phyloP scores from a whole-genome alignment of 2,888 invertebrate genomes.

The Eupithecia subfuscata region DNA sequence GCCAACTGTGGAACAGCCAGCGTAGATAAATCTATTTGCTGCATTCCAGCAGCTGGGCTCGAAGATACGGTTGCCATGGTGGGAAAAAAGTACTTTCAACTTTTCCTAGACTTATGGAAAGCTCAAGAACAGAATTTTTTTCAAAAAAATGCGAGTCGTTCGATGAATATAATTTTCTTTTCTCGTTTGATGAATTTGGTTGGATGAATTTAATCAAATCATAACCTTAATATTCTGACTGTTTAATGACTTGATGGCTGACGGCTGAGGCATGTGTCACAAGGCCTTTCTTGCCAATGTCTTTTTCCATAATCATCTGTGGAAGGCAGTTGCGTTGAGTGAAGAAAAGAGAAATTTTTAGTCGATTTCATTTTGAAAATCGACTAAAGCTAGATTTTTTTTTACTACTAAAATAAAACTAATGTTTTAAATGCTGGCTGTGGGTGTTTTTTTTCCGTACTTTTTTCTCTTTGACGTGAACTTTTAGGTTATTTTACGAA shows the following conservation, averaged over 20 bases:
- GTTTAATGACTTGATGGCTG: neutral
- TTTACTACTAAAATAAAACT: no score
- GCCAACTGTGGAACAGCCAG: conserved; percentile 92
- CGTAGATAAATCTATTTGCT: conserved; percentile 92
- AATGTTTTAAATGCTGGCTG: no score
- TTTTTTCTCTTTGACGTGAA: neutral
- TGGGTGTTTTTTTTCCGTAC: no score
- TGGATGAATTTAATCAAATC: no score
- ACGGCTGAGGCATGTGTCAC: neutral
- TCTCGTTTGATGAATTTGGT: no score
- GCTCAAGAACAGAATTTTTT: neutral
- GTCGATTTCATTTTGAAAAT: neutral
- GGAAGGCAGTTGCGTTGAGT: no score
- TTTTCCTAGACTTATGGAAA: neutral
- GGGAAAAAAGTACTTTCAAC: conserved; percentile 32
- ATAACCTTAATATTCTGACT: conserved; percentile 4
- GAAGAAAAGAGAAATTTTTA: no score
- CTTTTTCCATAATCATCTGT: neutral
- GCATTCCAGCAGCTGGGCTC: conserved; percentile 86
- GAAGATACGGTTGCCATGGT: conserved; percentile 86
- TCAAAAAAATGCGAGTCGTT: neutral
- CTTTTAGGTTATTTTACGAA: conserved; percentile 13
- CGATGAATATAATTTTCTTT: neutral
- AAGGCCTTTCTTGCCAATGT: neutral
- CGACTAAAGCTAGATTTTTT: neutral